Conservation (phyloP, 2,888 invertebrate species). For the Ornithoptera alexandrae region DNA sequence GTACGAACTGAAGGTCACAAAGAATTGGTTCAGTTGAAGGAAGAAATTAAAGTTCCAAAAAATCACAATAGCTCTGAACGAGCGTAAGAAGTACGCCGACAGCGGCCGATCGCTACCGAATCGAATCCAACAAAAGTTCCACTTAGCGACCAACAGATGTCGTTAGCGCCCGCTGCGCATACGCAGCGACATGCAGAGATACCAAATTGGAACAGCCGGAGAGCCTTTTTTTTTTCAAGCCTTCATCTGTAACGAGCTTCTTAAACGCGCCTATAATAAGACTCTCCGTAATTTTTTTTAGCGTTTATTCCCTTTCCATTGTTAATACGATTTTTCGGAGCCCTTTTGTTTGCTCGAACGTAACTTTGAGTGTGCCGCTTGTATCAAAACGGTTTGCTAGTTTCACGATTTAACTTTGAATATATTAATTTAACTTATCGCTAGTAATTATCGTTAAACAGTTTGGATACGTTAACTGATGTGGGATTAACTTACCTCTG, state of each 20-base stretch:
- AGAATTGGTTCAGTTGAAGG: not conserved
- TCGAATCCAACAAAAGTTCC: conserved; percentile 73
- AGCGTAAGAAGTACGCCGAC: conserved; percentile 54
- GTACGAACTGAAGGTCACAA: not conserved
- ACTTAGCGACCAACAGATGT: conserved; percentile 74
- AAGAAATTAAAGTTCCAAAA: not conserved
- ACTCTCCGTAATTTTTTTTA: conserved; percentile 23
- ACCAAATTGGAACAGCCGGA: conserved; percentile 53
- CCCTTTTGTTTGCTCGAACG: conserved; percentile 24
- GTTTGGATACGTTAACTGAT: not conserved
- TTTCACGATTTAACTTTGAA: conserved; percentile 10
- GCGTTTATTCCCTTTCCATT: conserved; percentile 28
- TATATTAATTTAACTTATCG: conserved; percentile 22
- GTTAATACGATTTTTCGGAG: conserved; percentile 27
- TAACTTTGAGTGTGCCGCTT: conserved; percentile 27
- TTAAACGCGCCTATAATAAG: conserved; percentile 30
- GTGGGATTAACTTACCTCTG: not conserved
- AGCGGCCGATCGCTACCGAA: conserved; percentile 54
- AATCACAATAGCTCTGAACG: conserved; percentile 16
- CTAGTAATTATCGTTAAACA: conserved; percentile 11
- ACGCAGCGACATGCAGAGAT: conserved; percentile 54
- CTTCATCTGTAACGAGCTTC: conserved; percentile 28
- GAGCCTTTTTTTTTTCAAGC: conserved; percentile 36
- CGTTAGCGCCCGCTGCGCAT: conserved; percentile 73
- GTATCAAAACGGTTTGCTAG: conserved; percentile 18